These are phyloP conservation scores for Drosophila pruinosa DNA, from an alignment of 1,140 invertebrate genomes.

Conservation along the genomic window DNA sequence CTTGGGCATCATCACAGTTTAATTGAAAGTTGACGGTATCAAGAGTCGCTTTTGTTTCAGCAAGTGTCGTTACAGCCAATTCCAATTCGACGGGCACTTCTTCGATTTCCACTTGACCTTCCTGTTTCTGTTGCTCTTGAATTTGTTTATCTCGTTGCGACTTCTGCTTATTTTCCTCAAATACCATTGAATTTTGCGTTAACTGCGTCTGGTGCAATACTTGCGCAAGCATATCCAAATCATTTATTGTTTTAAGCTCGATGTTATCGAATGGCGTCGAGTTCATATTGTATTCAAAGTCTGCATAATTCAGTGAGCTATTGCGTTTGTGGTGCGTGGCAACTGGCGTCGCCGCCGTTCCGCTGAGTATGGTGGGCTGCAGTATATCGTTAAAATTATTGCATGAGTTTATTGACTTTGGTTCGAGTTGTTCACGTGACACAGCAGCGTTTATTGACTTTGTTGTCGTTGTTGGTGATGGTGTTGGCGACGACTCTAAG, in stretches of 20 bases:
- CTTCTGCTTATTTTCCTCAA: not conserved
- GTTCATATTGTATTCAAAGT: conserved; percentile 93
- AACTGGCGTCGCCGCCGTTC: conserved; percentile 22
- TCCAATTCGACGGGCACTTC: conserved; percentile 31
- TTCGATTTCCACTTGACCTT: not conserved
- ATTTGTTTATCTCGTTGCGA: conserved; percentile 1
- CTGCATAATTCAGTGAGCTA: conserved; percentile 86
- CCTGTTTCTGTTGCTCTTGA: conserved; percentile 4
- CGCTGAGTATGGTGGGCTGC: conserved; percentile 67
- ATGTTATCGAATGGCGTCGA: conserved; percentile 96
- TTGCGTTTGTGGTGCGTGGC: conserved; percentile 56
- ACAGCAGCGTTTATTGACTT: conserved; percentile 79
- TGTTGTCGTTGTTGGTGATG: conserved; percentile 2
- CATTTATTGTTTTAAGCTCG: conserved; percentile 94
- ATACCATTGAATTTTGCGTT: conserved; percentile 24
- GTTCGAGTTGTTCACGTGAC: conserved; percentile 45
- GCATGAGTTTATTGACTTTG: conserved; percentile 84
- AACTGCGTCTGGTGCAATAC: conserved; percentile 84
- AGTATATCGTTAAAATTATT: conserved; percentile 78
- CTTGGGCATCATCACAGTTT: conserved; percentile 63
- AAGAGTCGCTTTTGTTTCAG: conserved; percentile 70
- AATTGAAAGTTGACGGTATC: conserved; percentile 72
- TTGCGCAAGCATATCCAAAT: conserved; percentile 93
- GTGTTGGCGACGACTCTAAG: not conserved
- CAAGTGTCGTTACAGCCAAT: conserved; percentile 62